A percentile compares a stretch with the other conserved stretches of the same genome.
Evolutionary conservation across 2,113 vertebrate genomes (phyloP).

Genomic region (Phylloscopus trochilus): DNA sequence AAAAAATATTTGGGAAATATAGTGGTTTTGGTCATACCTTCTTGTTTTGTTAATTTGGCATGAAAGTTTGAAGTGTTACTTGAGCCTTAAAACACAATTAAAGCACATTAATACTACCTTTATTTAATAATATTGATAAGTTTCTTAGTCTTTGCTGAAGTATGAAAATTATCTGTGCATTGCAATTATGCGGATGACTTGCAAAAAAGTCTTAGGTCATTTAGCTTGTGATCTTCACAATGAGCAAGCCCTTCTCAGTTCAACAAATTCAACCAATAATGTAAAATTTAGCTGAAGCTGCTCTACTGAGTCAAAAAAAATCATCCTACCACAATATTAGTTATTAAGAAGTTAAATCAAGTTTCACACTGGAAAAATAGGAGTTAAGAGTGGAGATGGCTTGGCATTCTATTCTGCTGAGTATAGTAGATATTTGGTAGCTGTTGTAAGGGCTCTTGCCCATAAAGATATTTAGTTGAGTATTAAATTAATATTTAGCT

Average conservation of each 20-base stretch:
- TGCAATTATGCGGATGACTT: not conserved
- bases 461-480: not conserved
- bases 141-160: not conserved
- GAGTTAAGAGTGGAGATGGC: not conserved
- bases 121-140: not conserved
- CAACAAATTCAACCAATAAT: not conserved
- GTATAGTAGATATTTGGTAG: not conserved
- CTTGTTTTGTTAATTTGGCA: not conserved
- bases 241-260: not conserved
- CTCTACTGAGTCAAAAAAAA: not conserved
- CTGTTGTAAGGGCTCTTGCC: not conserved
- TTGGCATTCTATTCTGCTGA: not conserved
- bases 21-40: not conserved
- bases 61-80: not conserved
- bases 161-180: not conserved
- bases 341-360: not conserved
- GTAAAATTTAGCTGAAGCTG: not conserved
- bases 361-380: not conserved
- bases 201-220: not conserved
- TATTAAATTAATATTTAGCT: not conserved
- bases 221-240: not conserved
- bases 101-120: not conserved
- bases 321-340: not conserved
- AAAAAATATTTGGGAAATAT: not conserved
- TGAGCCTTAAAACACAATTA: not conserved